Base-by-base conservation (phyloP, 2,888 invertebrate species). In the Ophion slaviceki region DNA sequence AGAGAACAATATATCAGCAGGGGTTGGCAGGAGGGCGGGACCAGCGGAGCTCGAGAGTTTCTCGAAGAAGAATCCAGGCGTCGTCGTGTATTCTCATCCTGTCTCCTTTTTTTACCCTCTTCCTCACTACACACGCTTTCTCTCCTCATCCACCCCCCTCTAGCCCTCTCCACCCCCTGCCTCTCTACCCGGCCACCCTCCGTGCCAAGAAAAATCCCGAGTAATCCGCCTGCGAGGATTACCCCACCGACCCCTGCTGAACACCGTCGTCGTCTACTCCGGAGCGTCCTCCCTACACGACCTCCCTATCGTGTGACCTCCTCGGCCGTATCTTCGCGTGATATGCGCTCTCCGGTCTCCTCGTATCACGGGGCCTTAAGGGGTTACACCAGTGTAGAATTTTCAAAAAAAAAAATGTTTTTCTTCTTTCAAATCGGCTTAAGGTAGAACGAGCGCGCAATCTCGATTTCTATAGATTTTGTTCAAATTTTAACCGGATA, bases 181-280 rank as follows among this genome's bases (percentile, higher is more conserved):
- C 62, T 75, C 70, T 53, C 70, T 87, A 86, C 70, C 70, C 64
- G 61, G 8, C 57, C 61, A 71, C 47, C 71, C 47, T 45, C 86
- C 83, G 88, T 89, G 90, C 89, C 89, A 91, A 91, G 91, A 90
- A 92, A 91, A 92, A 91, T 92, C 91, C 91, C 89, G 86, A 91
- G 91, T 92, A 92, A 92, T 93, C 92, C 92, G 91, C 90, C 91
- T 89, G 90, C 89, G 89, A 90, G 92, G 92, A 92, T 92, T 92
- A 93, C 91, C 92, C 91, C 89, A 88, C 90, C 82, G 76, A 86
- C 53, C 82, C 81, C 80, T 45, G 45, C 67, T 57, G 59, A 40
- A 74, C 57, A 64, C 90, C 90, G 32, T 24, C 90, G 32, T n/a
- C 85, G 72, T 82, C 82, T 72, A 61, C 80, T 61, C 17, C 59